Evolutionary conservation across 2,888 invertebrate species (phyloP).

Genomic region (Lochmaea crataegi): DNA sequence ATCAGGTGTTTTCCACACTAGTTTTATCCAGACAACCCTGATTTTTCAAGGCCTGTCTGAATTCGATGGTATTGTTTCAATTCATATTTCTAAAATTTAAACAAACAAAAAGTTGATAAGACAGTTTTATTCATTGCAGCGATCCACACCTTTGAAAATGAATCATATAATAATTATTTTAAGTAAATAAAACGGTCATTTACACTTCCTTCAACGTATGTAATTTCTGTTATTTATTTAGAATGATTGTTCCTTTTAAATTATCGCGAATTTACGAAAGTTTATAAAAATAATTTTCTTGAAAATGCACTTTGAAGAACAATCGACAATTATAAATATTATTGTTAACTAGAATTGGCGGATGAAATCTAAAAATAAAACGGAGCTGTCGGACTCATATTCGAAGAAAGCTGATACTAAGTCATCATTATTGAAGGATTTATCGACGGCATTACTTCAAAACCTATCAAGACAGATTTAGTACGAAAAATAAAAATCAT

Average conservation of each 20-base stretch:
- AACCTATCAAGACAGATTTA: not conserved
- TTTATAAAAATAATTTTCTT: not conserved
- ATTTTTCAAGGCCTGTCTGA: too few relatives aligned
- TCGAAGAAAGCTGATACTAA: not conserved
- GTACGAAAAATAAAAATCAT: not conserved
- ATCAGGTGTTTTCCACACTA: too few relatives aligned
- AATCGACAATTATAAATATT: not conserved
- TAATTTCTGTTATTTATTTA: not conserved
- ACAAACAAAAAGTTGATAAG: conserved; percentile 1
- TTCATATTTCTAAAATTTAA: not conserved
- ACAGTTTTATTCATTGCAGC: not conserved
- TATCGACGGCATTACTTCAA: not conserved
- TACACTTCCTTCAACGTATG: not conserved
- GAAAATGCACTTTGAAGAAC: not conserved
- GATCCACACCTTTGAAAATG: not conserved
- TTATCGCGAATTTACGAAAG: not conserved
- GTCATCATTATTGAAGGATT: not conserved
- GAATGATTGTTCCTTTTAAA: not conserved
- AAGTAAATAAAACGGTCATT: not conserved
- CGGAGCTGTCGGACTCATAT: not conserved
- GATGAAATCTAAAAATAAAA: not conserved
- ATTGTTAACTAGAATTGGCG: not conserved
- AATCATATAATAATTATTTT: not conserved
- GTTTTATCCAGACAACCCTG: too few relatives aligned
- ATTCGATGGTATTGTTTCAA: not conserved